Evolutionary conservation across 2,113 vertebrate species (phyloP), one percentile per base, ranked within the genome.

Genomic region (Pyxicephalus adspersus): DNA sequence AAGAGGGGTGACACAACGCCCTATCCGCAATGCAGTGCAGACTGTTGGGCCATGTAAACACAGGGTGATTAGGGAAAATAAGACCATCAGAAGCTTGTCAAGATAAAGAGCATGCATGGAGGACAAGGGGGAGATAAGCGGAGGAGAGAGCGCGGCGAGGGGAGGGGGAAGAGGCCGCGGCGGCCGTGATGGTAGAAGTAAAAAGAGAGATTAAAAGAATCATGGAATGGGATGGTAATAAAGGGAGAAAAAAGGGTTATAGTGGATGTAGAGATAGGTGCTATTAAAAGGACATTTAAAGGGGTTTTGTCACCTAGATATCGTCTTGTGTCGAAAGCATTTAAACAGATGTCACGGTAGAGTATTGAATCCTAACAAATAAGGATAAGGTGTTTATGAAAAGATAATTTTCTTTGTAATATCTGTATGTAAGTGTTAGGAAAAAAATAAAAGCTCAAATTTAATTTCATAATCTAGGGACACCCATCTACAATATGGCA

Each of bases 11-110:
- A 73, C 51, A 31, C 22, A 45, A 34, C 19, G 25, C 60, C 57
- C 78, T 54, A 64, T 81, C 66, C 68, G 68, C 78, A 81, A 50
- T 81, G 78, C 78, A 38, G 78, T 29, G 45, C 22, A n/a, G 38
- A 19, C 34, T 50, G 9, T 19, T 63, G 58, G 66, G 78, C 38
- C 68, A 52, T 55, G 57, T 52, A 73, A 28, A 72, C 78, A 55
- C 67, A 54, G 19, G 68, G 45, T 81, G 78, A 71, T 81, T 81
- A 81, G 78, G 34, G 67, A 63, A 60, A 80, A 80, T 70, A 80
- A 71, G 77, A 38, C 57, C 31, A 63, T 80, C 77, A 80, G 18
- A 71, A 58, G 15, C 57, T 16, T 73, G 78, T 73, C 78, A 73
- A 81, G 78, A 81, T 81, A 81, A 81, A 81, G 55, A 29, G 57